These are phyloP conservation scores for Spea bombifrons DNA, from an alignment of 2,113 vertebrate genomes.

Conservation along the genomic window DNA sequence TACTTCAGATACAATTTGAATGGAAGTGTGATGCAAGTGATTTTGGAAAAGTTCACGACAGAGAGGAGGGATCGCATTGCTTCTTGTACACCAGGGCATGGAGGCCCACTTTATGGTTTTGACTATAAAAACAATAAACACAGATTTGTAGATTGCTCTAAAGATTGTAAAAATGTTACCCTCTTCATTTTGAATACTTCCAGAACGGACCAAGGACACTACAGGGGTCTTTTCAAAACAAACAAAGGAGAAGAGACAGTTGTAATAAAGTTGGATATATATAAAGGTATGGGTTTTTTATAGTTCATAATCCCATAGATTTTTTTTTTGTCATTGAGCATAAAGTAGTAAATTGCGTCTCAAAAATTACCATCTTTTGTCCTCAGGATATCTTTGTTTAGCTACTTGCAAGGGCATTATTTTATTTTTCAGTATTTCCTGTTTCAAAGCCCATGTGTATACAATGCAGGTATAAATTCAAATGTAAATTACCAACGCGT, in stretches of 20 bases:
- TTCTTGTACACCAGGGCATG: slow-evolving; percentile 53
- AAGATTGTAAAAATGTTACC: slow-evolving; percentile 33
- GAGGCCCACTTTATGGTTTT: slow-evolving; percentile 48
- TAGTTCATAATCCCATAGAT: too few species aligned
- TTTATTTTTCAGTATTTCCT: too few species aligned
- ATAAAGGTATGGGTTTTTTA: slow-evolving; percentile 56
- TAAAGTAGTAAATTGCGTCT: too few species aligned
- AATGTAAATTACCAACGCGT: too few species aligned
- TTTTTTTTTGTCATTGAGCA: too few species aligned
- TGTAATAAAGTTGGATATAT: slow-evolving; percentile 35
- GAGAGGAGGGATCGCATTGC: slow-evolving; percentile 56
- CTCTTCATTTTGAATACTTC: slow-evolving; percentile 55
- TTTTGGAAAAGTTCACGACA: slow-evolving; percentile 66
- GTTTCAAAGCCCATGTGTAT: too few species aligned
- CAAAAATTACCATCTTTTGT: too few species aligned
- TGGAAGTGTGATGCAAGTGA: slow-evolving; percentile 51
- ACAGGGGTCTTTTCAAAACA: slow-evolving; percentile 59
- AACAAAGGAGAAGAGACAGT: slow-evolving; percentile 52
- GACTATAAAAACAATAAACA: slow-evolving; percentile 56
- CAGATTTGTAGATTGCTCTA: slow-evolving; percentile 55
- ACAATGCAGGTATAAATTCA: too few species aligned
- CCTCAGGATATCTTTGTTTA: too few species aligned
- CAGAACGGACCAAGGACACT: slow-evolving; percentile 63
- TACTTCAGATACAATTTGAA: slow-evolving; percentile 54
- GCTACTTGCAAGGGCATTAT: too few species aligned